phyloP scores from a whole-genome alignment of 35 echinoderm and acorn worm species.

The Stichopus chloronotus region DNA sequence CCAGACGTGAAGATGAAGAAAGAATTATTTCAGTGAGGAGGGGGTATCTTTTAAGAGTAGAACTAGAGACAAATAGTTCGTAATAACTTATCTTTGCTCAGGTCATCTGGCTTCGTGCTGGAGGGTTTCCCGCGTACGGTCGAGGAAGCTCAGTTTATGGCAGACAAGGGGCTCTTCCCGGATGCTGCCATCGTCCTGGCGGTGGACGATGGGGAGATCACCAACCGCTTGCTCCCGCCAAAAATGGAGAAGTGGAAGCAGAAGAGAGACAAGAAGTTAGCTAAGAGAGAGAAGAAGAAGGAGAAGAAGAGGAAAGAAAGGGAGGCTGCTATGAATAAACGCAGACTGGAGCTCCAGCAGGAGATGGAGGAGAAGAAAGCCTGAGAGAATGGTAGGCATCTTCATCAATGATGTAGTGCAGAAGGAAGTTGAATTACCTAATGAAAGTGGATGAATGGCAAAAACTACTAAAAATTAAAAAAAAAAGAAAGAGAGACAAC shows the following conservation, averaged over 20 bases:
- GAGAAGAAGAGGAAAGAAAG: constrained; percentile 90
- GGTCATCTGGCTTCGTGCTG: constrained; percentile 85
- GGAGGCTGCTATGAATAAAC: constrained; percentile 81
- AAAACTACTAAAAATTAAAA: neutral
- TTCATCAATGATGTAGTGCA: neutral
- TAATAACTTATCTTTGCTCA: neutral
- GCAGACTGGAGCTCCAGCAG: constrained; percentile 81
- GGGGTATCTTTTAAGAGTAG: too few relatives aligned
- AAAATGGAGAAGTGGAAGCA: constrained; percentile 95
- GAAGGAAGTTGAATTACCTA: neutral
- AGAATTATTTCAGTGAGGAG: too few relatives aligned
- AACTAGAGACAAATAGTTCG: too few relatives aligned
- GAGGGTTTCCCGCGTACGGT: constrained; percentile 92
- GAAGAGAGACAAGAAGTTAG: constrained; percentile 81
- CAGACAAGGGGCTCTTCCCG: constrained; percentile 81
- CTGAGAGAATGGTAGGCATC: constrained; percentile 75
- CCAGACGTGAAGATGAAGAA: too few relatives aligned
- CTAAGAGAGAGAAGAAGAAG: constrained; percentile 76
- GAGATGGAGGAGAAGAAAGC: constrained; percentile 89
- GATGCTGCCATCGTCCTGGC: constrained; percentile 80
- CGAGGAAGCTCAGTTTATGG: constrained; percentile 94
- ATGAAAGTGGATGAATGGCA: neutral
- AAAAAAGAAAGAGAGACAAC: too few relatives aligned
- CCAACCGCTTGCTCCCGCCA: constrained; percentile 83
- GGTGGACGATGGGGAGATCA: constrained; percentile 88